Evolutionary conservation across 2,113 vertebrate genomes (phyloP).

Genomic region (Arizona elegans): DNA sequence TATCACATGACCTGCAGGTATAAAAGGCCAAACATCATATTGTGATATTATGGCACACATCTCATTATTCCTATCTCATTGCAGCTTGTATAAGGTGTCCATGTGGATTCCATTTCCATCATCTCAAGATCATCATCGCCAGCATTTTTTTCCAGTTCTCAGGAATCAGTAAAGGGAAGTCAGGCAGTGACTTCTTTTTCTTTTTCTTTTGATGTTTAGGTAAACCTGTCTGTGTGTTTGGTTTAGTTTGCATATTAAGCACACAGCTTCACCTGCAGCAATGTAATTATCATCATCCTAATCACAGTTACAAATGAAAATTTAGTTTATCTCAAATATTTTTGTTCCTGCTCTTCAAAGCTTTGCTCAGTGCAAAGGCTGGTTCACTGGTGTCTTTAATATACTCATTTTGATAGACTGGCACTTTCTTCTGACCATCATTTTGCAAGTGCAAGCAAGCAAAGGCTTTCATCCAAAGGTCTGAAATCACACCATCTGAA

Average conservation of each 20-base stretch:
- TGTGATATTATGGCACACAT: background rate
- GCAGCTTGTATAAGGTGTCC: background rate
- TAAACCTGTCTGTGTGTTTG: rapidly evolving
- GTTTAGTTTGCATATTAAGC: background rate
- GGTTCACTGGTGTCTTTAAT: background rate
- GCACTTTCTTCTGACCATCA: background rate
- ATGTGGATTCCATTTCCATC: background rate
- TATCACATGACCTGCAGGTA: background rate
- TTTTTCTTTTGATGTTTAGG: background rate
- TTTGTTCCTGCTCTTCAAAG: constrained; percentile 11
- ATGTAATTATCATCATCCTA: background rate
- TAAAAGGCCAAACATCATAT: background rate
- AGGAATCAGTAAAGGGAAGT: background rate
- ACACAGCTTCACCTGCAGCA: background rate
- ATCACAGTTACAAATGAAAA: background rate
- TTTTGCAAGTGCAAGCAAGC: background rate
- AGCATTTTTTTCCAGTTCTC: background rate
- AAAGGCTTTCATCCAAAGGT: background rate
- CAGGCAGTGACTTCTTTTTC: background rate
- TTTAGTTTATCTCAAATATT: background rate
- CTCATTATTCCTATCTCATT: background rate
- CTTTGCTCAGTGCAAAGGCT: background rate
- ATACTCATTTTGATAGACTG: background rate
- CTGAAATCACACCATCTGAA: background rate
- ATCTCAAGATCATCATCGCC: background rate